Evolutionary conservation across 2,797 vertebrate species (phyloP), one percentile per base, ranked within the genome.

Genomic region (Sebastolobus alascanus): DNA sequence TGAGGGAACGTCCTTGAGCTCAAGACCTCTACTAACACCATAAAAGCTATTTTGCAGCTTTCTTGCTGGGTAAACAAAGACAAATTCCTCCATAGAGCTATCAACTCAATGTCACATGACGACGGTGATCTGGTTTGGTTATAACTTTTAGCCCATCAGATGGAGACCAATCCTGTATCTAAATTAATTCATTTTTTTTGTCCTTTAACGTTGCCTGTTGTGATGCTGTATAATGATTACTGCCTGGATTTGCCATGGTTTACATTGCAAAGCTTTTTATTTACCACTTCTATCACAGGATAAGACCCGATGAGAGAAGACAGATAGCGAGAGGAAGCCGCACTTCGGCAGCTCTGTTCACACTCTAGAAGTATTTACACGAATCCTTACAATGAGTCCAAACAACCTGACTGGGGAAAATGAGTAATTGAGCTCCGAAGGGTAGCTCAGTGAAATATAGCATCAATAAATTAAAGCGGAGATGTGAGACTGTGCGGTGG

Each of bases 321-420:
- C 81, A 79, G 87, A 85, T 60, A 68, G 81, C 56, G 55, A 84
- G 58, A 84, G 89, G 88, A 87, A 90, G 78, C 74, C 40, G 7
- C 80, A 84, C 82, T 84, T 84, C 72, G 81, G 87, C 84, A 74
- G 86, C 74, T 93, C 94, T 92, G 92, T 69, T 93, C 88, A 87
- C 83, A 76, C 89, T 94, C 90, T 33, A 5, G 33, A 69, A 72
- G 72, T 89, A 81, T 95, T 94, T 93, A 93, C 89, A 93, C 90
- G 90, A 92, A 92, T 76, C 86, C 83, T 80, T 61, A 83, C 73
- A 75, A 50, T 70, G 60, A 75, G 74, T 90, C 83, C 89, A 93
- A 94, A 95, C 90, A 93, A 86, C 33, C 77, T 64, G 87, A 74
- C 92, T 16, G 77, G 58, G 69, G 31, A 77, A 80, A 84, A 80